Base-by-base conservation (phyloP, 2,113 vertebrate genomes). In the Laterallus jamaicensis region DNA sequence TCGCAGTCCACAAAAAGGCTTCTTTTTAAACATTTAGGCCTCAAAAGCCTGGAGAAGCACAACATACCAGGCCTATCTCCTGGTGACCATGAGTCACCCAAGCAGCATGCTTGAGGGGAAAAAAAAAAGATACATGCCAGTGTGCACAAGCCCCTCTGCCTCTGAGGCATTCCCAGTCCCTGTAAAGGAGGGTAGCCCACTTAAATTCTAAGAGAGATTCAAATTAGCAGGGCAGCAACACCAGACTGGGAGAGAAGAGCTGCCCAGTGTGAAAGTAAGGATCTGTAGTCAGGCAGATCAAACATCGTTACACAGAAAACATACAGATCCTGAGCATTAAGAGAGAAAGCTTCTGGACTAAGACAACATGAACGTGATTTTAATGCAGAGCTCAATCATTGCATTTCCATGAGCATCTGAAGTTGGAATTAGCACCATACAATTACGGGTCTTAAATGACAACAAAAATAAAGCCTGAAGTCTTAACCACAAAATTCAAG, bases 381-480 rank as follows among this genome's bases (percentile, higher is more conserved):
- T 73, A 88, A 39, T 32, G 81, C 18, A 89, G 49, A 85, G 49
- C 19, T 73, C 3, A 4, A 74, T 54, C 55, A 32, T 16, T 55
- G 31, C 44, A 58, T 68, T 68, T 88, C 60, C 1, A 0, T 40
- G 29, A 86, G 17, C 68, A 91, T 60, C 35, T 69, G 24, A 82
- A 84, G 49, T 3, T 71, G 62, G 47, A 84, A 87, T 68, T 58
- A 79, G 14, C 39, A 87, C 84, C 8, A 60, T 0, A 64, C 42
- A 75, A 75, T 50, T 79, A 84, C 19, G 78, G 44, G 59, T 31
- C 56, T 83, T 71, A 88, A 88, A 73, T 93, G 17, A 84, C 52
- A 95, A 92, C 35, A 88, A 86, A 94, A 96, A 83, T 60, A 78
- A 95, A 92, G 76, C 66, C 80, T 86, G n/a, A 78, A 92, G 82